Conservation (phyloP, 2,888 invertebrate genomes). For the Xanthorhoe spadicearia region DNA sequence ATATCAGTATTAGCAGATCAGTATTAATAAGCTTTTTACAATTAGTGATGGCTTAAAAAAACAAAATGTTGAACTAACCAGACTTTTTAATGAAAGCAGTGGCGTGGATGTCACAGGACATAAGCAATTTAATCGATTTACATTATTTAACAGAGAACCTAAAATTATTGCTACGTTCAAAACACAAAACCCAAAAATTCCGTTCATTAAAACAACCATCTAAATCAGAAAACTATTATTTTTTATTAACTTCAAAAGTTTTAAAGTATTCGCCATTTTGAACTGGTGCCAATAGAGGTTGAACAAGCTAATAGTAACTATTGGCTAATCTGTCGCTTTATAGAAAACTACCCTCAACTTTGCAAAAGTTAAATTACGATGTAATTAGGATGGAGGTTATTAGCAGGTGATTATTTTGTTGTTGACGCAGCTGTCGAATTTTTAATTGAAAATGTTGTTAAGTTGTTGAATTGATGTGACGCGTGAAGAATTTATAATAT, state of each 20-base stretch:
- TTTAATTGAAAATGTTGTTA: constrained; percentile 16
- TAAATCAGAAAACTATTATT: constrained; percentile 20
- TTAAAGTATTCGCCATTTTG: constrained; percentile 23
- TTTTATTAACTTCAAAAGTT: constrained; percentile 31
- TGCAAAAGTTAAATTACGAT: constrained; percentile 37
- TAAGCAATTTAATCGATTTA: no score
- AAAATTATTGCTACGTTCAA: background rate
- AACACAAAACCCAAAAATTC: background rate
- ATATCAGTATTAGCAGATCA: no score
- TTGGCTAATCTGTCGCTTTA: constrained; percentile 12
- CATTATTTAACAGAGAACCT: no score
- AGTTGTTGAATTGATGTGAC: background rate
- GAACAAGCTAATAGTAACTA: constrained; percentile 11
- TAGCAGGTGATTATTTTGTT: constrained; percentile 16
- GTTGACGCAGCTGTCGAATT: constrained; percentile 23
- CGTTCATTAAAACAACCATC: background rate
- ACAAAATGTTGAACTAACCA: no score
- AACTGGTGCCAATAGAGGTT: constrained; percentile 32
- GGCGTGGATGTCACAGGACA: no score
- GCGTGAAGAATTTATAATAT: no score
- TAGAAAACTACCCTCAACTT: constrained; percentile 38
- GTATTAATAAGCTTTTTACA: no score
- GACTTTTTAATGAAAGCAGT: no score
- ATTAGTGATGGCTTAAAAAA: no score
- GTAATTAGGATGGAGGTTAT: constrained; percentile 33